Conservation (phyloP, 1,140 invertebrate species). For the Pogonus chalceus region DNA sequence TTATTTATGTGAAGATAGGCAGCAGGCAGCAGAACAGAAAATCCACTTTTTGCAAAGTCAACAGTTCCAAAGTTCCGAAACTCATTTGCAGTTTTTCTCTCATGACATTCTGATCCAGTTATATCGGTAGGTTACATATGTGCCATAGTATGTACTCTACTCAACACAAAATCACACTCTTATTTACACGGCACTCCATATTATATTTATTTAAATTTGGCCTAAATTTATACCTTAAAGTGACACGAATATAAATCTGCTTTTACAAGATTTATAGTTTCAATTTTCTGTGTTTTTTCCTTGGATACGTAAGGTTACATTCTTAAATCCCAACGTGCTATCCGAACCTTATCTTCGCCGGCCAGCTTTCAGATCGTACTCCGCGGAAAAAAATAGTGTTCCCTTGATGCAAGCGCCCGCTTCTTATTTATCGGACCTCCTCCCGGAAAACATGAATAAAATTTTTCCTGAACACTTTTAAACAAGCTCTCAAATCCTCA, state of each 20-base stretch:
- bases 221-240: background rate
- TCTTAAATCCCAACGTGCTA: conserved; percentile 1
- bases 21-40: too few species aligned
- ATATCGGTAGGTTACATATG: background rate
- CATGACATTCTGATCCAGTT: background rate
- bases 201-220: background rate
- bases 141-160: background rate
- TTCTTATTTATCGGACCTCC: background rate
- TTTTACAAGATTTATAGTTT: background rate
- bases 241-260: background rate
- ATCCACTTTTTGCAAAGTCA: too few species aligned
- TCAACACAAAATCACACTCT: background rate
- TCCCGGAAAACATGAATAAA: too few species aligned
- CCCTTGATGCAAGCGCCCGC: background rate
- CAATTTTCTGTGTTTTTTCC: conserved; percentile 4
- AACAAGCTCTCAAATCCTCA: too few species aligned
- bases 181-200: background rate
- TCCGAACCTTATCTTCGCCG: conserved; percentile 1
- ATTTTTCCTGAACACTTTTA: too few species aligned
- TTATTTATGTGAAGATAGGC: too few species aligned
- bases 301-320: background rate
- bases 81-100: conserved; percentile 5
- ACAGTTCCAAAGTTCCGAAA: background rate
- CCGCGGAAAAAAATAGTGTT: conserved; percentile 1
- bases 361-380: background rate